Evolutionary conservation across 92 coral and sea anemone genomes (phyloP), one percentile per base, ranked within the genome.

Genomic region (Epizoanthus stellaris): DNA sequence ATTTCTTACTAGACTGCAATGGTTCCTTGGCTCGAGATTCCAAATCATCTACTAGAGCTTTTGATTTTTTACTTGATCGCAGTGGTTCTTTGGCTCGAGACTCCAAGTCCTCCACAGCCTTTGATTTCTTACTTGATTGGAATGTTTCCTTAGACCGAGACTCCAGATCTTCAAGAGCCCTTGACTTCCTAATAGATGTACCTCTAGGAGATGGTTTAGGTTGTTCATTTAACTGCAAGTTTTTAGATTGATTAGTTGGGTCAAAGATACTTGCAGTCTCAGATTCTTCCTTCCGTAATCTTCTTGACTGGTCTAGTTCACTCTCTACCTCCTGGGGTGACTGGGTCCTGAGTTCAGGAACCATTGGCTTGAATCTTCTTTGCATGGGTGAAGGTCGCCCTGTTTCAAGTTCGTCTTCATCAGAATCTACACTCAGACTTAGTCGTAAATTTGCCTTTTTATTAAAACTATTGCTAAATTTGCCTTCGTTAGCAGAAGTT

Each of bases 11-110:
- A 9, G 60, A 79, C 67, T 43, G 21, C 23, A 16, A 10, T 10
- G 83, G 63, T 63, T 79, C 61, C 47, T 45, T 63, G 19, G 83
- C 83, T 62, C 49, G 63, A 12, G 25, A 40, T 47, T 79, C 83
- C 20, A 79, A 63, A 9, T 23, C 59, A 13, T 79, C 83, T 21
- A 76, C 83, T 13, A 52, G 10, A 42, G 39, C 53, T 79, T 64
- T 79, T 42, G 72, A 52, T 40, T 43, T 79, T 21, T 79, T 79
- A 25, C 25, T 62, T 4, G 61, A 79, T 53, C 25, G 19, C 23
- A 36, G 5, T 10, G 72, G 64, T 64, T 79, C 73, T 62, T 64
- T 63, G 39, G 72, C 83, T 79, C 49, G 64, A 14, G 52, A 40
- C 21, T 79, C 83, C 19, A 79, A 63, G 4, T 23, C 59, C 53